These are phyloP conservation scores for Anodontia alba DNA, from an alignment of 2,888 invertebrate genomes.

Conservation along the genomic window DNA sequence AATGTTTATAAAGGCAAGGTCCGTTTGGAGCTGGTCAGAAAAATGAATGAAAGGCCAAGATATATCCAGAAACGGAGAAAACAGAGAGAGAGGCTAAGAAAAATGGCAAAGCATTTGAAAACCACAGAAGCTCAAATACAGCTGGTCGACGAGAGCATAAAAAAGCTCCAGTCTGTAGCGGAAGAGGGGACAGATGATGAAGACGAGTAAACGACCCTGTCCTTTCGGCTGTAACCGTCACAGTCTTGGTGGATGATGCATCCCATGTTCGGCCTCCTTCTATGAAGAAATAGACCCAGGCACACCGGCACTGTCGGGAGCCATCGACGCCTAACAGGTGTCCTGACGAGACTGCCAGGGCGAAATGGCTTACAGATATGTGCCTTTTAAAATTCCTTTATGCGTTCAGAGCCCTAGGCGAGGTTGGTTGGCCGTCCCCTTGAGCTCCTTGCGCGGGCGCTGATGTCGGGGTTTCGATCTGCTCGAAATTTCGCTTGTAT, in stretches of 20 bases:
- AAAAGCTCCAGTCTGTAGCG: neutral
- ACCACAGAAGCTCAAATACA: constrained; percentile 7
- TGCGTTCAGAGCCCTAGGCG: neutral
- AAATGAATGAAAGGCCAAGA: neutral
- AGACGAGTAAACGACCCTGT: neutral
- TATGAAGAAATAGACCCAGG: neutral
- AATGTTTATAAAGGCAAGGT: neutral
- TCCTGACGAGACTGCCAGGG: neutral
- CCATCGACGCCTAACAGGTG: neutral
- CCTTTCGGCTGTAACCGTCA: too few relatives aligned
- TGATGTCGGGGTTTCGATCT: too few relatives aligned
- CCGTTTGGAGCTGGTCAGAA: neutral
- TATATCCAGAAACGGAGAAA: neutral
- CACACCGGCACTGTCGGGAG: neutral
- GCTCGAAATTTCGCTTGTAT: too few relatives aligned
- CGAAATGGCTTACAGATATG: neutral
- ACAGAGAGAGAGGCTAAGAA: constrained; percentile 12
- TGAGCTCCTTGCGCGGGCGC: too few relatives aligned
- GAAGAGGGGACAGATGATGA: constrained; percentile 6
- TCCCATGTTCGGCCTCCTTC: too few relatives aligned
- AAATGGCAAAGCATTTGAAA: neutral
- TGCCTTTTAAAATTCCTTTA: neutral
- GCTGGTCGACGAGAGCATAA: neutral
- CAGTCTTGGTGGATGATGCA: too few relatives aligned
- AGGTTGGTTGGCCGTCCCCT: neutral